A percentile compares a stretch with the other conserved stretches of the same genome.
Evolutionary conservation across 2,113 vertebrate species (phyloP).

Genomic region (Semnopithecus entellus): DNA sequence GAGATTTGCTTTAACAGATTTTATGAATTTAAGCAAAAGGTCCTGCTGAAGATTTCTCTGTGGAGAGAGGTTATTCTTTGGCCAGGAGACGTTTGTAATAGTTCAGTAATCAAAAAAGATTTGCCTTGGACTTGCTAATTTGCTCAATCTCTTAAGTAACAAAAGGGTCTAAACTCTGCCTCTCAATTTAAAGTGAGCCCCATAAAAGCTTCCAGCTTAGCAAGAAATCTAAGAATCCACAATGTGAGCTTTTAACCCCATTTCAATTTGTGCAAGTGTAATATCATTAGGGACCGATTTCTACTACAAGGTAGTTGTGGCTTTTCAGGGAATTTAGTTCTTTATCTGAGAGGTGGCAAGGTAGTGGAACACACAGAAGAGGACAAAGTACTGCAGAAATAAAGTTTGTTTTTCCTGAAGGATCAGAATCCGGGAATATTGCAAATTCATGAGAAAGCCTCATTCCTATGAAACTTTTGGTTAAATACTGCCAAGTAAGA

Average conservation of each 20-base stretch:
- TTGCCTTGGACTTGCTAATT: conserved; percentile 75
- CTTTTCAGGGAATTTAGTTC: conserved; percentile 62
- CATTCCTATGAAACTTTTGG: conserved; percentile 44
- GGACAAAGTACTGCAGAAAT: conserved; percentile 14
- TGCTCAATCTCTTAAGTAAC: conserved; percentile 77
- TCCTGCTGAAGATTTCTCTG: conserved; percentile 67
- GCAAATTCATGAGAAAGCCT: conserved; percentile 3
- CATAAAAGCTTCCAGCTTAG: conserved; percentile 75
- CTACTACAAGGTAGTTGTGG: conserved; percentile 12
- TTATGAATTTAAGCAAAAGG: conserved; percentile 79
- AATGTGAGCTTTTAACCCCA: conserved; percentile 74
- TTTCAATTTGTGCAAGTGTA: conserved; percentile 75
- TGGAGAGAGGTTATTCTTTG: conserved; percentile 69
- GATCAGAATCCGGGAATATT: not conserved
- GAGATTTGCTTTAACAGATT: conserved; percentile 79
- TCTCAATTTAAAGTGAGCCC: conserved; percentile 74
- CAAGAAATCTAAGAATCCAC: conserved; percentile 66
- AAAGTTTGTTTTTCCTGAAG: conserved; percentile 16
- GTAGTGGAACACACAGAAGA: not conserved
- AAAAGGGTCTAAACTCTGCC: conserved; percentile 77
- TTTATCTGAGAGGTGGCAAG: conserved; percentile 3
- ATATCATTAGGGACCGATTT: conserved; percentile 71
- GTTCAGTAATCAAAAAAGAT: conserved; percentile 78
- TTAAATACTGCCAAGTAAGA: conserved; percentile 16
- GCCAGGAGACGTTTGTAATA: conserved; percentile 73